These are phyloP conservation scores for Australoheros scitulus DNA, from an alignment of 2,113 vertebrate genomes.

Conservation along the genomic window DNA sequence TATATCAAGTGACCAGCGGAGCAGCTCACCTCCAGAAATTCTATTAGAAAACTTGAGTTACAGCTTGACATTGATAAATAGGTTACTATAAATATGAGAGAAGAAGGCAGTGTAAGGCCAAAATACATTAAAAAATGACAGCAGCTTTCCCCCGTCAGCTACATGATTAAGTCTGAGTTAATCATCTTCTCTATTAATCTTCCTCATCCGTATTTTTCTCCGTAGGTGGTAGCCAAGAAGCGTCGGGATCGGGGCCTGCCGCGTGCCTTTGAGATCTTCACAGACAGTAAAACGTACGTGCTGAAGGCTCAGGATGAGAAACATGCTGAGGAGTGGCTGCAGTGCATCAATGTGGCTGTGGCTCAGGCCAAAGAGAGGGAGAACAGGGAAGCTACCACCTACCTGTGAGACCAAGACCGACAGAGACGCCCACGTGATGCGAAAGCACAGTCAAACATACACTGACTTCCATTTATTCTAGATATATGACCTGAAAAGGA, in stretches of 20 bases:
- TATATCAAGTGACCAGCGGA: background rate
- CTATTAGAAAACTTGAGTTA: background rate
- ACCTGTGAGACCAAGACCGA: conserved; percentile 78
- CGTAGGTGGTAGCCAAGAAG: conserved; percentile 84
- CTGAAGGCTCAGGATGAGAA: conserved; percentile 93
- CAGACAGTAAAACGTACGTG: conserved; percentile 89
- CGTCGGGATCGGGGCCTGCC: conserved; percentile 89
- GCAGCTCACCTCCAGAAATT: background rate
- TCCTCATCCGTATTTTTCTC: background rate
- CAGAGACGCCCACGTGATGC: background rate
- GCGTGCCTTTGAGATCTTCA: conserved; percentile 96
- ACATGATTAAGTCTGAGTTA: background rate
- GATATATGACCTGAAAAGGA: background rate
- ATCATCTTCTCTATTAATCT: background rate
- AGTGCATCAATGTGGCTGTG: conserved; percentile 94
- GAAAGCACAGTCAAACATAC: background rate
- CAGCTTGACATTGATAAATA: background rate
- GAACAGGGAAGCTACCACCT: conserved; percentile 90
- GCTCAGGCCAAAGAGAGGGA: conserved; percentile 90
- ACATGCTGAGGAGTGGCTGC: conserved; percentile 91
- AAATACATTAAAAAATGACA: background rate
- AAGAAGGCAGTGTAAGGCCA: background rate
- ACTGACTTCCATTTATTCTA: background rate
- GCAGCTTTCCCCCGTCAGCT: background rate
- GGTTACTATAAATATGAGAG: background rate